Evolutionary conservation across 2,113 vertebrate genomes (phyloP).

Genomic region (Pseudorectes ferrugineus): DNA sequence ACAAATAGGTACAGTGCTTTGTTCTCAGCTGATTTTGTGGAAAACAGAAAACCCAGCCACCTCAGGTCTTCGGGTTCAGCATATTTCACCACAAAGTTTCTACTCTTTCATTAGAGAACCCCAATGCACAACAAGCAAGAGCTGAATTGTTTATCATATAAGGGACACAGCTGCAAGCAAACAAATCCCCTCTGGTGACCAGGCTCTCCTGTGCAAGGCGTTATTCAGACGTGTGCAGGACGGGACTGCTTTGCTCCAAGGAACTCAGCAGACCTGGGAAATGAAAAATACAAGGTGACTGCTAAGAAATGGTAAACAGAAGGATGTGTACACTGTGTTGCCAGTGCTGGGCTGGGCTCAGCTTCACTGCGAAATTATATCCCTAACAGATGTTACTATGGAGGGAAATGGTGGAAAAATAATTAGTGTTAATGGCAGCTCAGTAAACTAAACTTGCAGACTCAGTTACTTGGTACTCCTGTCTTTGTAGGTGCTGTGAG

Average conservation of each 20-base stretch:
- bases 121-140: not conserved
- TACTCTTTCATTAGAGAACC: not conserved
- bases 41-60: not conserved
- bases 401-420: not conserved
- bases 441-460: not conserved
- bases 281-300: not conserved
- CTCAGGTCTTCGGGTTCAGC: not conserved
- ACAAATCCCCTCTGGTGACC: not conserved
- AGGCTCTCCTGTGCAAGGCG: rapidly evolving
- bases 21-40: not conserved
- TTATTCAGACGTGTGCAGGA: rapidly evolving
- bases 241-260: not conserved
- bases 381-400: not conserved
- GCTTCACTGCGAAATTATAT: not conserved
- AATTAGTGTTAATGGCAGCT: not conserved
- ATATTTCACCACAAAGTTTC: not conserved
- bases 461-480: not conserved
- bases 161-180: not conserved
- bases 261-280: not conserved
- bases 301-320: not conserved
- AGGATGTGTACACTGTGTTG: not conserved
- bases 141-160: not conserved
- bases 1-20: not conserved
- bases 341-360: not conserved
- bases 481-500: not conserved